Evolutionary conservation across 2,797 vertebrate species (phyloP).

Genomic region (Aldrovandia affinis): DNA sequence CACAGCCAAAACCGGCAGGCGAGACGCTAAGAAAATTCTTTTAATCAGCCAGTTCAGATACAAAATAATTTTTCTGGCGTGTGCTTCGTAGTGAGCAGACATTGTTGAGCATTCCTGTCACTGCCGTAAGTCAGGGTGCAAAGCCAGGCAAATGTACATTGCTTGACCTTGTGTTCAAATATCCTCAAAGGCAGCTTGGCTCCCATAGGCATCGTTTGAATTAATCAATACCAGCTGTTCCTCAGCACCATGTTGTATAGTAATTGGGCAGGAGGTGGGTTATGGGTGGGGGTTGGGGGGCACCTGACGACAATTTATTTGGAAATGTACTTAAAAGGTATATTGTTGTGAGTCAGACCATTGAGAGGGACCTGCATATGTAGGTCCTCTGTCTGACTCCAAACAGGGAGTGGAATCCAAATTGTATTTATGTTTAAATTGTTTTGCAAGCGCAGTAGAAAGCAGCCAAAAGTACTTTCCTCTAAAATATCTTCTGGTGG

Average conservation of each 20-base stretch:
- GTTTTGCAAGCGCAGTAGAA: background rate
- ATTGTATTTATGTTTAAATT: background rate
- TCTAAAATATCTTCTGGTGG: background rate
- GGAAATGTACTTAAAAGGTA: background rate
- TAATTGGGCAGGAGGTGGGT: background rate
- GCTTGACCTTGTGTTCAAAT: conserved; percentile 18
- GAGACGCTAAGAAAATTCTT: background rate
- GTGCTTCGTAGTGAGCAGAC: background rate
- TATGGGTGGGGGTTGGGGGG: too few species aligned
- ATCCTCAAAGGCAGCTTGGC: background rate
- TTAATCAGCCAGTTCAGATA: conserved; percentile 14
- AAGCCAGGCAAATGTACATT: conserved; percentile 10
- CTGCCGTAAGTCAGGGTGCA: background rate
- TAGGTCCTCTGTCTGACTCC: background rate
- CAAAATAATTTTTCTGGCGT: background rate
- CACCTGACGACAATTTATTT: background rate
- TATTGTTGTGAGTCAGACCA: background rate
- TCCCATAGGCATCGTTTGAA: conserved; percentile 5
- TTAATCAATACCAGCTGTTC: conserved; percentile 8
- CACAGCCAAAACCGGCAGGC: background rate
- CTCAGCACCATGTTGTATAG: background rate
- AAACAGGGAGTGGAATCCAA: background rate
- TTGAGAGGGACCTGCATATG: background rate
- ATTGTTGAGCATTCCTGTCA: background rate
- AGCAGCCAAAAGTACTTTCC: background rate